phyloP scores from a whole-genome alignment of 2,113 vertebrate species.

The Rhadina sibilatrix region DNA sequence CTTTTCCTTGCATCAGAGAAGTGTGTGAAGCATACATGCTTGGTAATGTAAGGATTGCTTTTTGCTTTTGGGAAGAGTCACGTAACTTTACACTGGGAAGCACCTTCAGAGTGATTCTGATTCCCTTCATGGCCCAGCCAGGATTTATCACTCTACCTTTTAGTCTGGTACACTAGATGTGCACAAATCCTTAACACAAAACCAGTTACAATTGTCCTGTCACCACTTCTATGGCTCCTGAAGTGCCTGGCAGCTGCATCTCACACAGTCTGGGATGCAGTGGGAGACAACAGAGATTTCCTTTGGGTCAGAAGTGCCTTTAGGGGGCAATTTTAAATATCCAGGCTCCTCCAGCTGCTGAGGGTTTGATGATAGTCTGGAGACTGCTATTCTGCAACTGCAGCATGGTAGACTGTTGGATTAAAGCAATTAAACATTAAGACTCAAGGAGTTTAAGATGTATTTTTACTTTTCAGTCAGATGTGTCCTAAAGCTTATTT shows the following conservation, averaged over 20 bases:
- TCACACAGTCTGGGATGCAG: not conserved
- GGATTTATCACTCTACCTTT: not conserved
- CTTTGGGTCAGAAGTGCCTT: not conserved
- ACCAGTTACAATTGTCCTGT: not conserved
- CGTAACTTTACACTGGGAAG: not conserved
- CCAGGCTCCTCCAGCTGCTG: not conserved
- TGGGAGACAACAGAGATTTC: not conserved
- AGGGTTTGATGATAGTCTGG: not conserved
- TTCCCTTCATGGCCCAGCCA: not conserved
- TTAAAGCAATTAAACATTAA: not conserved
- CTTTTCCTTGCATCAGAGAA: not conserved
- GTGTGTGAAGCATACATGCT: not conserved
- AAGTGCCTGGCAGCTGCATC: not conserved
- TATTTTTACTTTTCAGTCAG: not conserved
- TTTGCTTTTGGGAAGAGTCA: not conserved
- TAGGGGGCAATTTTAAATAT: not conserved
- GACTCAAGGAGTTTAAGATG: not conserved
- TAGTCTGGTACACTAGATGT: not conserved
- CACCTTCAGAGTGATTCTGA: not conserved
- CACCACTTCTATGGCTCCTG: not conserved
- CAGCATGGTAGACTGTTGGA: not conserved
- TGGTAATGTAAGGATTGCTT: rapidly evolving
- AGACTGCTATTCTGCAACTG: not conserved
- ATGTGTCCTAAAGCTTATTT: not conserved
- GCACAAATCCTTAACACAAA: not conserved